Conservation (phyloP, 2,888 invertebrate species). For the Agonopterix heracliana region DNA sequence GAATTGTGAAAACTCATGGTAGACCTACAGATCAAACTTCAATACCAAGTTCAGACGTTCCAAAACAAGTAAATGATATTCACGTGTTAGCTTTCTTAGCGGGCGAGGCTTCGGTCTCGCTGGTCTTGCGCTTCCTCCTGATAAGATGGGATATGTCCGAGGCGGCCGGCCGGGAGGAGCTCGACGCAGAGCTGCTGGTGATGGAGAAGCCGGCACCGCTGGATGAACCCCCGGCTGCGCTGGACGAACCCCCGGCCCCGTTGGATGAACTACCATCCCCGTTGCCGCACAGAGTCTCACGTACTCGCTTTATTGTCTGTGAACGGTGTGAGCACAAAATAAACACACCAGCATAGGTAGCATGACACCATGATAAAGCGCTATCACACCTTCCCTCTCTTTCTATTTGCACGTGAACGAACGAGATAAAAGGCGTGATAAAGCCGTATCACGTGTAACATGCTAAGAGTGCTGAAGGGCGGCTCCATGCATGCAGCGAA, state of each 20-base stretch:
- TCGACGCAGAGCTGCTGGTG: constrained; percentile 17
- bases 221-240: constrained; percentile 13
- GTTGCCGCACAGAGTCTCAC: constrained; percentile 45
- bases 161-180: constrained; percentile 73
- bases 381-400: too few species aligned
- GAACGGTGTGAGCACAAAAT: too few species aligned
- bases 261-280: constrained; percentile 21
- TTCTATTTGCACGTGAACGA: too few species aligned
- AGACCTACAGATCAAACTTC: too few species aligned
- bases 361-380: too few species aligned
- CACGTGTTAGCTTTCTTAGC: constrained; percentile 76
- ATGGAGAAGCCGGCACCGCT: constrained; percentile 23
- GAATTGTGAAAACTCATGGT: too few species aligned
- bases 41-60: too few species aligned
- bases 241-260: constrained; percentile 33
- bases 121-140: constrained; percentile 83
- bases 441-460: too few species aligned
- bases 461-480: too few species aligned
- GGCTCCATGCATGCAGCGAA: too few species aligned
- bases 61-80: constrained; percentile 17
- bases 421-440: too few species aligned
- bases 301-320: constrained; percentile 62
- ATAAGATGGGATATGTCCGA: constrained; percentile 90
- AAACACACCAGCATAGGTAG: too few species aligned
- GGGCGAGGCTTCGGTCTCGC: constrained; percentile 76